Evolutionary conservation across 2,113 vertebrate species (phyloP).

Genomic region (Macrotis lagotis): DNA sequence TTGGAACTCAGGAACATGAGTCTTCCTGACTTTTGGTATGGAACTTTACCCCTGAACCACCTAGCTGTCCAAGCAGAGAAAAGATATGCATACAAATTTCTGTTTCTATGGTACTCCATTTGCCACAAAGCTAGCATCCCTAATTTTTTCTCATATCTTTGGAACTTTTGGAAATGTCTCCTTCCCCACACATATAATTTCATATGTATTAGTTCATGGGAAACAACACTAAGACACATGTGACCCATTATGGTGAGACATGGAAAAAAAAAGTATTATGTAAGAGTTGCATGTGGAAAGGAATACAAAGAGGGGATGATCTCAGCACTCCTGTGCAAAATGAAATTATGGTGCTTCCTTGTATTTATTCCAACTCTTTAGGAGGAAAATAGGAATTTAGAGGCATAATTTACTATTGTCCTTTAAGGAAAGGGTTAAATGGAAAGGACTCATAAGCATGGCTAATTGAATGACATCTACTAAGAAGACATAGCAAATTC

Average conservation of each 20-base stretch:
- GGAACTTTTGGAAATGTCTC: not conserved
- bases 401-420: not conserved
- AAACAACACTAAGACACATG: constrained; percentile 40
- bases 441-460: not conserved
- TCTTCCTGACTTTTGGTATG: not conserved
- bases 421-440: not conserved
- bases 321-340: constrained; percentile 27
- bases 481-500: not conserved
- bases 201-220: constrained; percentile 8
- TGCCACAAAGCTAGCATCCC: not conserved
- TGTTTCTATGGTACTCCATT: not conserved
- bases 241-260: constrained; percentile 43
- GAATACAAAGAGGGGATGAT: constrained; percentile 39
- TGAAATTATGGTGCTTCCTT: constrained; percentile 25
- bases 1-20: not conserved
- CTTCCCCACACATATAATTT: not conserved
- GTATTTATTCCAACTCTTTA: constrained; percentile 21
- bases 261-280: constrained; percentile 34
- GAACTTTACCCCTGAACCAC: not conserved
- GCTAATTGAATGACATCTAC: not conserved
- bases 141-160: constrained; percentile 22
- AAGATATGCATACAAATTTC: not conserved
- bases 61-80: not conserved
- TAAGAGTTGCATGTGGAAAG: not conserved
- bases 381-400: constrained; percentile 49